Evolutionary conservation across 2,888 invertebrate species (phyloP).

Genomic region (Limenitis camilla): DNA sequence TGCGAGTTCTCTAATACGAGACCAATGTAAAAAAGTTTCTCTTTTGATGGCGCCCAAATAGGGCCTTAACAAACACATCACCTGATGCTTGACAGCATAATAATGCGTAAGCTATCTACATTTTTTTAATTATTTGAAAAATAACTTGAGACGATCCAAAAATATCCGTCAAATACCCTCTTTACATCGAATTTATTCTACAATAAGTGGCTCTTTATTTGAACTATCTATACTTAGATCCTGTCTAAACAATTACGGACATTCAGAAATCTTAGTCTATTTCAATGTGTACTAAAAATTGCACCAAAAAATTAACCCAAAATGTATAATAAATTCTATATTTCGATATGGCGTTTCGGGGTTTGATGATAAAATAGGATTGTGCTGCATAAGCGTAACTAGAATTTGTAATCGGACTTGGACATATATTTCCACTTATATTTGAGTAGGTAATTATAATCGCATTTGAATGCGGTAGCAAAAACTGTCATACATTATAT

Average conservation of each 20-base stretch:
- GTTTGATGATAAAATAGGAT: conserved; percentile 7
- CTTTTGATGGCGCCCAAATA: too few relatives aligned
- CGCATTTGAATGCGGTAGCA: too few relatives aligned
- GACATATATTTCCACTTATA: background rate
- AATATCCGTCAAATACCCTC: conserved; percentile 5
- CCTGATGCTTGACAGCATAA: too few relatives aligned
- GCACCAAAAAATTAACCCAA: conserved; percentile 7
- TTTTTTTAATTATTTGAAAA: background rate
- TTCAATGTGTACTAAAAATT: conserved; percentile 9
- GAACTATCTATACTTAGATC: conserved; percentile 13
- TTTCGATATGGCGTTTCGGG: conserved; percentile 22
- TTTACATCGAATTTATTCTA: conserved; percentile 10
- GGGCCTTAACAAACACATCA: too few relatives aligned
- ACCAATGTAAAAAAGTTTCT: too few relatives aligned
- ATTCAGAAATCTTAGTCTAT: conserved; percentile 20
- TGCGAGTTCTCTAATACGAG: too few relatives aligned
- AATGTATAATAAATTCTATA: conserved; percentile 14
- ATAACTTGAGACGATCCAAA: background rate
- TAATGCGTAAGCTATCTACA: background rate
- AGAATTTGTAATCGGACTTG: background rate
- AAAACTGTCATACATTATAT: too few relatives aligned
- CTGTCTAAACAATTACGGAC: conserved; percentile 20
- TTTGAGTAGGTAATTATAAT: background rate
- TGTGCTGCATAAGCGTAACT: conserved; percentile 8
- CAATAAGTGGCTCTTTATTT: conserved; percentile 11